Evolutionary conservation across 2,797 vertebrate species (phyloP).

Genomic region (Trachops cirrhosus): DNA sequence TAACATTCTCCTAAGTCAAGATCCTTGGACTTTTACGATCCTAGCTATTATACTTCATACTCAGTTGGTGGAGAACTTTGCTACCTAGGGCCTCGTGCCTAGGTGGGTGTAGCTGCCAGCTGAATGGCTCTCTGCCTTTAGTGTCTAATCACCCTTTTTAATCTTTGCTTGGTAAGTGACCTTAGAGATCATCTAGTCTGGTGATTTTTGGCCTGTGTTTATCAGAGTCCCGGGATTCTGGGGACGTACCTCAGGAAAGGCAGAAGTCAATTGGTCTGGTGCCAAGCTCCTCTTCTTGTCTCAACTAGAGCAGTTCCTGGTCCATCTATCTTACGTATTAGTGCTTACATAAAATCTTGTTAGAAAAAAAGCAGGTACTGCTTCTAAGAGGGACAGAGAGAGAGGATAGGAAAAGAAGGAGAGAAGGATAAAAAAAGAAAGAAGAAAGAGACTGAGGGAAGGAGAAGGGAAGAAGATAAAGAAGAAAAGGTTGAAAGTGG

Average conservation of each 20-base stretch:
- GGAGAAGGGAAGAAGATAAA: background rate
- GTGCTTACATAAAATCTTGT: background rate
- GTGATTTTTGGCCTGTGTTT: background rate
- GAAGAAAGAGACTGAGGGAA: background rate
- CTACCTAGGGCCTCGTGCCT: background rate
- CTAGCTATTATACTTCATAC: background rate
- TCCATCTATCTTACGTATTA: background rate
- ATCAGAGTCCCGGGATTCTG: background rate
- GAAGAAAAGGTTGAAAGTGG: background rate
- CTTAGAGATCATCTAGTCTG: background rate
- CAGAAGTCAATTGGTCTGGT: background rate
- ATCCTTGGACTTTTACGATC: background rate
- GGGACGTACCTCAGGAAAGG: background rate
- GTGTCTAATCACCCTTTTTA: background rate
- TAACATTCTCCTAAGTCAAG: background rate
- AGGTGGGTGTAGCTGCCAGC: background rate
- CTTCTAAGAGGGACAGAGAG: background rate
- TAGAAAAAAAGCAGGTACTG: background rate
- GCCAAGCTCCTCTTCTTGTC: background rate
- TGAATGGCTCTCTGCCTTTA: background rate
- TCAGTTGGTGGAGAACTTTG: background rate
- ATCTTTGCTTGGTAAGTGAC: background rate
- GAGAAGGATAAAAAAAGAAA: background rate
- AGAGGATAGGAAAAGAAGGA: background rate
- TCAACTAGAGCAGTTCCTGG: background rate